These are phyloP conservation scores for Poecilia wingei DNA, from an alignment of 2,797 vertebrate species.

Conservation along the genomic window DNA sequence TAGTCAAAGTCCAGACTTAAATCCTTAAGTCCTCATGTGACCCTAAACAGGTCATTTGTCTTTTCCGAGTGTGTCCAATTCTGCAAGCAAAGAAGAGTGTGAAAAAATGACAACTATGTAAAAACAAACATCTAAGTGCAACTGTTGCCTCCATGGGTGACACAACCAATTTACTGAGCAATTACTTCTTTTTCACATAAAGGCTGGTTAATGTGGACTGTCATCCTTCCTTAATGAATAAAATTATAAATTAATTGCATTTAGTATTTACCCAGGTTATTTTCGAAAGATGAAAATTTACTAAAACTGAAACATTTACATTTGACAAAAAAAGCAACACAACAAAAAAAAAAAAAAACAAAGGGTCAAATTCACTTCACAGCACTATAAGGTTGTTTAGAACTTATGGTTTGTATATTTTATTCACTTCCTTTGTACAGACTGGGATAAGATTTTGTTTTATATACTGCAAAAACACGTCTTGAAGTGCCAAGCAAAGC, in stretches of 20 bases:
- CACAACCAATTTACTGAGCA: neutral
- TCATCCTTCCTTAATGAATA: neutral
- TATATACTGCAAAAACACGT: slow-evolving; percentile 48
- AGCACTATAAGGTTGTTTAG: neutral
- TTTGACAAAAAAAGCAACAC: neutral
- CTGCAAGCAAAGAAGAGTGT: neutral
- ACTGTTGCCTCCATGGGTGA: neutral
- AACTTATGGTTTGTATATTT: neutral
- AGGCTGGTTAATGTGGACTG: neutral
- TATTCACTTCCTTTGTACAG: neutral
- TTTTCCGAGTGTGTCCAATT: neutral
- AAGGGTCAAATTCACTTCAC: neutral
- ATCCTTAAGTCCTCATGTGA: neutral
- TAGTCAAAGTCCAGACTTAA: neutral
- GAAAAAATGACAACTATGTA: neutral
- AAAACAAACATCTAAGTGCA: neutral
- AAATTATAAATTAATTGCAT: neutral
- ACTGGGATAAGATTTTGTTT: neutral
- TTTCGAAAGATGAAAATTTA: neutral
- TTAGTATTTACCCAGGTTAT: neutral
- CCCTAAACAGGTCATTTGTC: neutral
- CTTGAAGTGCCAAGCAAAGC: slow-evolving; percentile 51
- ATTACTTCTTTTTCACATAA: neutral
- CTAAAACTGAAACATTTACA: neutral
- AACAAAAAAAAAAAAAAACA: neutral